Conservation (phyloP, 1,140 invertebrate species). For the Trissolcus basalis region DNA sequence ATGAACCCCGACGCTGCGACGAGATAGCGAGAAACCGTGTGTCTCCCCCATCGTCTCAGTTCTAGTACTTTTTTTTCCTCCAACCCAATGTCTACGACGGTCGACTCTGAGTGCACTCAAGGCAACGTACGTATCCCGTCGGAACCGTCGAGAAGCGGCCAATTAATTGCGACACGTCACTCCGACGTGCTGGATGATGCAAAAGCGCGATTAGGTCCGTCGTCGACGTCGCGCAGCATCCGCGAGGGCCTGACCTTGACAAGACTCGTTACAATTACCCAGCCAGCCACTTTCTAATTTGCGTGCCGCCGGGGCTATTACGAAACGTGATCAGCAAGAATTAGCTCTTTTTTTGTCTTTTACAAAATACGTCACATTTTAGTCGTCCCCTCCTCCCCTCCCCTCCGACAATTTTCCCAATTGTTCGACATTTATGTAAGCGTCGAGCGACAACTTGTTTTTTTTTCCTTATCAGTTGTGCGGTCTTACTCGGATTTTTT, state of each 20-base stretch:
- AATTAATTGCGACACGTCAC: neutral
- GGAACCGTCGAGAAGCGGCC: neutral
- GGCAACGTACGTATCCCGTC: slow-evolving; percentile 20
- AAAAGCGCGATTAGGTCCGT: neutral
- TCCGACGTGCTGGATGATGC: neutral
- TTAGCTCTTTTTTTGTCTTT: slow-evolving; percentile 6
- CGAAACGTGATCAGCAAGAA: slow-evolving; percentile 15
- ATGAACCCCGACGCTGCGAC: neutral
- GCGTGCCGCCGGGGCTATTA: slow-evolving; percentile 1
- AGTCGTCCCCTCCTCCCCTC: too few species aligned
- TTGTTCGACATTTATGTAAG: too few species aligned
- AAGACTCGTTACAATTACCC: neutral
- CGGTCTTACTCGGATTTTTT: too few species aligned
- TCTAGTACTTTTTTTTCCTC: too few species aligned
- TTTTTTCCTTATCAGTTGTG: too few species aligned
- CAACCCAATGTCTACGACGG: slow-evolving; percentile 27
- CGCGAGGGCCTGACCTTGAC: slow-evolving; percentile 6
- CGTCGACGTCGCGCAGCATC: slow-evolving; percentile 1
- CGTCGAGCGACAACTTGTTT: too few species aligned
- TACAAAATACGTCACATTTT: neutral
- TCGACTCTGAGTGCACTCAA: slow-evolving; percentile 14
- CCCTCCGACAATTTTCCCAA: too few species aligned
- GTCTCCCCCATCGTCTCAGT: too few species aligned
- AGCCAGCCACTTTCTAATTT: slow-evolving; percentile 14
- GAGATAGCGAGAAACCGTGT: neutral